Percentiles rank a stretch among this genome's conserved stretches.
These are phyloP conservation scores for Drosophila albomicans DNA, from an alignment of 1,140 invertebrate species.

Conservation along the genomic window DNA sequence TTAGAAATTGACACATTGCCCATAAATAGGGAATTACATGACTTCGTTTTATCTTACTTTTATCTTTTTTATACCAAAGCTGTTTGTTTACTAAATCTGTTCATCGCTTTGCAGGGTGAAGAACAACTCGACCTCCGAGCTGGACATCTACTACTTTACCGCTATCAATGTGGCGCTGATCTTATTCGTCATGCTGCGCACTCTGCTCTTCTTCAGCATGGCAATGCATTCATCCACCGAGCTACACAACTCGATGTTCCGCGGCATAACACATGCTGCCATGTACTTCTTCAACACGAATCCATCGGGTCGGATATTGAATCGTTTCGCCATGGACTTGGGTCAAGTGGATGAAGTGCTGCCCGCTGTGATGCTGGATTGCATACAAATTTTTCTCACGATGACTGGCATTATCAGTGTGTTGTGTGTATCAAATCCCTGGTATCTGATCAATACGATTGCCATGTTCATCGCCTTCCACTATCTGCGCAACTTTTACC, in stretches of 20 bases:
- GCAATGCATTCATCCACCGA: conserved; percentile 90
- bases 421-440: conserved; percentile 90
- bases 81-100: not conserved
- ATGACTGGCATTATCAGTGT: conserved; percentile 91
- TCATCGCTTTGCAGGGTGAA: conserved; percentile 85
- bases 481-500: conserved; percentile 91
- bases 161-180: conserved; percentile 88
- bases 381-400: conserved; percentile 90
- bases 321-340: conserved; percentile 92
- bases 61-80: no score
- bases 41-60: no score
- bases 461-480: conserved; percentile 90
- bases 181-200: conserved; percentile 86
- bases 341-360: conserved; percentile 85
- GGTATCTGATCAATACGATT: conserved; percentile 90
- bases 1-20: no score
- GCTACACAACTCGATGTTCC: conserved; percentile 70
- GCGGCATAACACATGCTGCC: conserved; percentile 84
- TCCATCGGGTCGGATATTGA: conserved; percentile 90
- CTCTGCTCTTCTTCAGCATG: conserved; percentile 88
- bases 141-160: conserved; percentile 85
- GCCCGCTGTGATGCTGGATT: conserved; percentile 89
- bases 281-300: conserved; percentile 94
- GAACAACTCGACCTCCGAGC: conserved; percentile 47
- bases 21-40: no score